Percentiles rank a stretch among this genome's conserved stretches.
These are phyloP conservation scores for Crocidura indochinensis DNA, from an alignment of 2,797 vertebrate genomes.

Conservation along the genomic window DNA sequence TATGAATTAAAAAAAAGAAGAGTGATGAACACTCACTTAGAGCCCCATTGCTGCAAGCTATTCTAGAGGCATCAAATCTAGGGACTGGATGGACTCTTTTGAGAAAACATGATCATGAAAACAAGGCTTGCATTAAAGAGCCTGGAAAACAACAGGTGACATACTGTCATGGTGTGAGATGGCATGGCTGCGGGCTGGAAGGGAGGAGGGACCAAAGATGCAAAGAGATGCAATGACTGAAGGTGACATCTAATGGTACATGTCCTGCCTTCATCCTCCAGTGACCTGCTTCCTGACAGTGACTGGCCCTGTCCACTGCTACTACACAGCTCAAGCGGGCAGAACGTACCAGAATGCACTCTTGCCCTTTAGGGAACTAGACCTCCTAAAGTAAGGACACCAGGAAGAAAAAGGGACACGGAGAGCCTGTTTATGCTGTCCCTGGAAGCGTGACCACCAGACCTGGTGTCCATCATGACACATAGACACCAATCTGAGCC, in stretches of 20 bases:
- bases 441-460: background rate
- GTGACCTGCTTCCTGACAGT: background rate
- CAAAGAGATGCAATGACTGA: background rate
- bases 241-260: background rate
- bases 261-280: background rate
- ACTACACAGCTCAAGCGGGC: background rate
- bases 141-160: background rate
- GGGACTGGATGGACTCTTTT: background rate
- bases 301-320: background rate
- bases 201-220: background rate
- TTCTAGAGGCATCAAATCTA: background rate
- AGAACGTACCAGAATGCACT: background rate
- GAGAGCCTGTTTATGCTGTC: background rate
- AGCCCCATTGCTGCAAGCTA: background rate
- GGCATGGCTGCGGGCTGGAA: background rate
- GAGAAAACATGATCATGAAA: constrained; percentile 4
- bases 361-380: background rate
- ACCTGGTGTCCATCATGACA: background rate
- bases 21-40: background rate
- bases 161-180: background rate
- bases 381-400: background rate
- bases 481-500: background rate
- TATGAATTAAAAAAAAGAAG: no score
- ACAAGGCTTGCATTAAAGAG: background rate
- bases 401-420: background rate